Percentiles rank a stretch among this genome's conserved stretches.
phyloP scores from a whole-genome alignment of 2,888 invertebrate species.

The Ennomos fuscantarius region DNA sequence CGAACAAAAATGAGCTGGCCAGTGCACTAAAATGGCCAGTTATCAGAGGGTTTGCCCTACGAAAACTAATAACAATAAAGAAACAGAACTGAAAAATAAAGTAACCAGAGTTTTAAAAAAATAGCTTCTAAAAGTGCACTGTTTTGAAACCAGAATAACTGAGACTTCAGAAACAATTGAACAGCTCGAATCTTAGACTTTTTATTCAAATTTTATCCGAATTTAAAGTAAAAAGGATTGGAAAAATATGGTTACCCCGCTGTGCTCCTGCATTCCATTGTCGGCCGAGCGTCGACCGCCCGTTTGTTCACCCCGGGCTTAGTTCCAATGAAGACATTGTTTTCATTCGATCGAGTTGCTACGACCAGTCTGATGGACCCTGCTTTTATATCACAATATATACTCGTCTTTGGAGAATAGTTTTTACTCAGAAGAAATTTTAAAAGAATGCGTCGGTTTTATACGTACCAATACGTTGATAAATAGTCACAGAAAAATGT shows the following conservation, averaged over 20 bases:
- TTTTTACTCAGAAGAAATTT: too few relatives aligned
- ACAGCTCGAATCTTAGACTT: conserved; percentile 5
- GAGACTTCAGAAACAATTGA: conserved; percentile 1
- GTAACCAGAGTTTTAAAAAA: too few relatives aligned
- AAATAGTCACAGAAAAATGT: too few relatives aligned
- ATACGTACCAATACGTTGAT: too few relatives aligned
- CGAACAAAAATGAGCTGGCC: too few relatives aligned
- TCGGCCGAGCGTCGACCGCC: conserved; percentile 36
- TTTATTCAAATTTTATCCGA: conserved; percentile 23
- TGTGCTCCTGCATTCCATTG: conserved; percentile 33
- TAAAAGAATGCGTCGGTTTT: too few relatives aligned
- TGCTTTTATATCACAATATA: conserved; percentile 4
- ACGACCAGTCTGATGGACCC: conserved; percentile 22
- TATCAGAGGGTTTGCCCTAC: too few relatives aligned
- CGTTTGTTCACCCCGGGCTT: conserved; percentile 38
- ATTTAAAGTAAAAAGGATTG: conserved; percentile 28
- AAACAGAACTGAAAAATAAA: too few relatives aligned
- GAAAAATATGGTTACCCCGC: conserved; percentile 32
- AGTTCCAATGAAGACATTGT: conserved; percentile 38
- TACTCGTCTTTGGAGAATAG: neutral
- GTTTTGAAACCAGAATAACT: conserved; percentile 3
- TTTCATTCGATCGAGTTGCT: conserved; percentile 38
- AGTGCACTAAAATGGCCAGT: too few relatives aligned
- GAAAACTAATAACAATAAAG: too few relatives aligned
- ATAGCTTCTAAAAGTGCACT: neutral